Evolutionary conservation across 2,888 invertebrate species (phyloP), one percentile per base, ranked within the genome.

Genomic region (Drosophila meridiana): DNA sequence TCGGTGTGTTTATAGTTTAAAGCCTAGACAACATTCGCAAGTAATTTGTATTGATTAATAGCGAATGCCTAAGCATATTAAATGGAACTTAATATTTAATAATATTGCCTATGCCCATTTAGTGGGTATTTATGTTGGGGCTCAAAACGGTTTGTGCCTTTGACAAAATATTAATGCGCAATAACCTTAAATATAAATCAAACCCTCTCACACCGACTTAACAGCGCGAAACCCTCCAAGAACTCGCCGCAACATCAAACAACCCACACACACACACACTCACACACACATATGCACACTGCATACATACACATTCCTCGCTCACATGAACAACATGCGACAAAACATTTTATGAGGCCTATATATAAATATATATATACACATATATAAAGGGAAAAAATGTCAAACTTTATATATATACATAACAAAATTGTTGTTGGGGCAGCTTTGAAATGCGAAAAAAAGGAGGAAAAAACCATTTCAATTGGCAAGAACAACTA

Each of bases 391-490:
- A 34, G 32, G 52, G 34, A 45, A 45, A 52, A 65, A 60, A 84
- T 67, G 76, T 73, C 68, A 68, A 86, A 65, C 79, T 69, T 56
- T 55, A 52, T 74, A 53, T 74, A 53, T 79, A 45, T 72, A 72
- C 69, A 73, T 65, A 86, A 76, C 68, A 78, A 78, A 69, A 62
- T 69, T 70, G 67, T 69, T 74, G 71, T 85, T 84, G 80, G 83
- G 88, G 77, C 79, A 87, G 88, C 75, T 82, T 76, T 77, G 59
- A 76, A 78, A 86, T 77, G 66, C 71, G 30, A 68, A 62, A 52
- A 55, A 48, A 28, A 26, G 34, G 52, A 11, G n/a, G 43, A 57
- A 55, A 63, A 45, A 71, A 42, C 48, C 48, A 70, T 68, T 67
- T 73, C 73, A 73, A 69, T 73, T 60, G 61, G 36, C 40, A 47